Conservation (phyloP, 2,797 vertebrate species). For the Toxotes lorentzi region DNA sequence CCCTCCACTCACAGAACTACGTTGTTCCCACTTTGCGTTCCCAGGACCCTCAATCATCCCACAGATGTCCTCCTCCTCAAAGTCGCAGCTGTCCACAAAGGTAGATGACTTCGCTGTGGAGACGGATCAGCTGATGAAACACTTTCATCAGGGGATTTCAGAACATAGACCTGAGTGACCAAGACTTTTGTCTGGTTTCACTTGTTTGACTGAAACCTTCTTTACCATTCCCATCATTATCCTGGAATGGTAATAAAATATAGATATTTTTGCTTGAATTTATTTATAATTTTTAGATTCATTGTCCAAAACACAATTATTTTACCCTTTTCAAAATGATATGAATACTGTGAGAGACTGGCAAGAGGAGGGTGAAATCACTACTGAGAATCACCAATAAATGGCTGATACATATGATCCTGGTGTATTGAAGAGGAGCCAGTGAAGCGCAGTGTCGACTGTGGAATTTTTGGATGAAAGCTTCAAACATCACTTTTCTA, state of each 20-base stretch:
- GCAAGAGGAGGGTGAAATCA: background rate
- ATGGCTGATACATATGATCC: background rate
- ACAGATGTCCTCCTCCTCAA: constrained; percentile 91
- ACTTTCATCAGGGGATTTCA: background rate
- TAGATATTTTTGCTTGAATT: background rate
- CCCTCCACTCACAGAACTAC: constrained; percentile 74
- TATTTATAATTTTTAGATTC: background rate
- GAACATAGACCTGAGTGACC: background rate
- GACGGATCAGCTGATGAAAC: background rate
- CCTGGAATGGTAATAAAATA: background rate
- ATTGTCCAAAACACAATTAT: background rate
- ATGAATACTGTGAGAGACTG: background rate
- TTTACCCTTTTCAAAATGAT: too few species aligned
- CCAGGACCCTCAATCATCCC: constrained; percentile 90
- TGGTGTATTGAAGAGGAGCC: too few species aligned
- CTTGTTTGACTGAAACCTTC: background rate
- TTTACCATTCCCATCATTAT: background rate
- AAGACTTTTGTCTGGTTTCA: background rate
- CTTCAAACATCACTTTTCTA: too few species aligned
- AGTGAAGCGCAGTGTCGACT: too few species aligned
- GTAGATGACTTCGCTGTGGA: constrained; percentile 79
- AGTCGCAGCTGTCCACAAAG: constrained; percentile 91
- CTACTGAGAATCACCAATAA: background rate
- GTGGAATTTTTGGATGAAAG: too few species aligned
- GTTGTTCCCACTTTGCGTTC: constrained; percentile 82